Conservation (phyloP, 1,140 invertebrate genomes). For the Belonocnema kinseyi region DNA sequence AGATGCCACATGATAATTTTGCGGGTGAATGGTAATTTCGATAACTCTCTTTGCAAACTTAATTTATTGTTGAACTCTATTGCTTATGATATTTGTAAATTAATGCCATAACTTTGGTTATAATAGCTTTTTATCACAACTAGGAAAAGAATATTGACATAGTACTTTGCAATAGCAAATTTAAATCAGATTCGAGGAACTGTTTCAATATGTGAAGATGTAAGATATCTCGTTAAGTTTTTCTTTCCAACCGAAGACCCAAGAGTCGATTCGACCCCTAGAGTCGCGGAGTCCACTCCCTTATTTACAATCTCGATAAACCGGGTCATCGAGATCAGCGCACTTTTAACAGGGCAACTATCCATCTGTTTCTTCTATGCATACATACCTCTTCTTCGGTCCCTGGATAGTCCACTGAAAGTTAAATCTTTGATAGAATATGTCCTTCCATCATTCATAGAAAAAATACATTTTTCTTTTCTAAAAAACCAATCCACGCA, state of each 20-base stretch:
- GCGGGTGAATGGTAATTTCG: no score
- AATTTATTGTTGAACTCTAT: no score
- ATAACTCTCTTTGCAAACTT: no score
- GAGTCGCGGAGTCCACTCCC: not conserved
- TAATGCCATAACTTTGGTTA: no score
- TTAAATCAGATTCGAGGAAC: no score
- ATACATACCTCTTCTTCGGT: not conserved
- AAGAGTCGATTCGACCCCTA: not conserved
- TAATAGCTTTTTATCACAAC: no score
- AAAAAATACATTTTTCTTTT: not conserved
- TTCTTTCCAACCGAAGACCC: not conserved
- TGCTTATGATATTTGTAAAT: no score
- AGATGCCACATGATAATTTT: no score
- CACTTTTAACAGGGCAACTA: constrained; percentile 2
- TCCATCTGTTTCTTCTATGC: constrained; percentile 9
- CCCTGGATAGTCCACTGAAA: not conserved
- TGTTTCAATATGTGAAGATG: no score
- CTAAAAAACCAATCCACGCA: not conserved
- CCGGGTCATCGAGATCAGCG: constrained; percentile 37
- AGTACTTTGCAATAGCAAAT: no score
- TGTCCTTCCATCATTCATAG: constrained; percentile 2
- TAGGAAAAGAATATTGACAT: no score
- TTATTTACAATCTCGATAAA: constrained; percentile 40
- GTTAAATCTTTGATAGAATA: constrained; percentile 8
- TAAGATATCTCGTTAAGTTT: not conserved